Percentiles rank a stretch among this genome's conserved stretches.
phyloP scores from a whole-genome alignment of 2,797 vertebrate genomes.

The Melanotaenia boesemani region DNA sequence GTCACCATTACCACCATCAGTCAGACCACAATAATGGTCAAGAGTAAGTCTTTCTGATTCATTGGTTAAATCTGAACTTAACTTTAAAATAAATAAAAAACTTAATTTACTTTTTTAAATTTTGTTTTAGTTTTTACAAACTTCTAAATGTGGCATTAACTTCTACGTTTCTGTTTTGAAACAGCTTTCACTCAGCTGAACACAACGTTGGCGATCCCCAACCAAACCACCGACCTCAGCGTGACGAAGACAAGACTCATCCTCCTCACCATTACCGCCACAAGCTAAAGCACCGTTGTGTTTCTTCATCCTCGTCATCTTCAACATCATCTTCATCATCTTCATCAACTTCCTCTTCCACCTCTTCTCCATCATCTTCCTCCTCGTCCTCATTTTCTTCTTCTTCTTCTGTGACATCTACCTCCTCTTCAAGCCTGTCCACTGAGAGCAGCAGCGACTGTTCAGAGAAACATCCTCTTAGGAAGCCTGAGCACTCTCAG shows the following conservation, averaged over 20 bases:
- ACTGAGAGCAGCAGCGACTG: constrained; percentile 74
- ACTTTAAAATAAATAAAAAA: neutral
- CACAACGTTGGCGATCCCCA: constrained; percentile 62
- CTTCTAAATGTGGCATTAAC: neutral
- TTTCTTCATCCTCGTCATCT: constrained; percentile 61
- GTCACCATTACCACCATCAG: constrained; percentile 50
- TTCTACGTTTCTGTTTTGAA: constrained; percentile 21
- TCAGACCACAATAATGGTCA: constrained; percentile 56
- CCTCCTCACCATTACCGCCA: constrained; percentile 40
- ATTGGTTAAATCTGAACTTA: neutral
- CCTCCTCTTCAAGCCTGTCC: constrained; percentile 75
- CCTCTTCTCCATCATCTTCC: constrained; percentile 47
- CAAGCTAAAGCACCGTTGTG: constrained; percentile 55
- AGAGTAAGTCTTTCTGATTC: constrained; percentile 55
- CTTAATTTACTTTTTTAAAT: neutral
- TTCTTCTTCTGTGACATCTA: constrained; percentile 62
- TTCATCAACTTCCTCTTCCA: constrained; percentile 48
- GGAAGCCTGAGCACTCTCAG: constrained; percentile 74
- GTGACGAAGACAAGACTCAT: constrained; percentile 42
- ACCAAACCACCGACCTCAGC: constrained; percentile 37
- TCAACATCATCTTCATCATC: constrained; percentile 58
- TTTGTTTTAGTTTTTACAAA: neutral
- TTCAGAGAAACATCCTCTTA: constrained; percentile 41
- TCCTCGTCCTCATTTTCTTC: constrained; percentile 65
- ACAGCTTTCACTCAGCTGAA: constrained; percentile 68